These are phyloP conservation scores for Hyperoplus immaculatus DNA, from an alignment of 2,797 vertebrate species.

Conservation along the genomic window DNA sequence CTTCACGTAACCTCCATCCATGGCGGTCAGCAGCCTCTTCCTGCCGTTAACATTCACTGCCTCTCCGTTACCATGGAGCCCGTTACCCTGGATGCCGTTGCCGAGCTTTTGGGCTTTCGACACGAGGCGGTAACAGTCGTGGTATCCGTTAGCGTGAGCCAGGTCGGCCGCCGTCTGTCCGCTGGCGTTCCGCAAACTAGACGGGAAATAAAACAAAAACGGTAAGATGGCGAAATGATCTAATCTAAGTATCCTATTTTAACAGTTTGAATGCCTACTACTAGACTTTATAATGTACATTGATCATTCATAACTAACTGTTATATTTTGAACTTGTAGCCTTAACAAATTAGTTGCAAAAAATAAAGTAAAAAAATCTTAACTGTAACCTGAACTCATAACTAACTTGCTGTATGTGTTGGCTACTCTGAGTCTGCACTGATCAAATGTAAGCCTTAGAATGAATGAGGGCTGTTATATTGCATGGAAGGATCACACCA, in stretches of 20 bases:
- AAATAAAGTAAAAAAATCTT: neutral
- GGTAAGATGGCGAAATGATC: neutral
- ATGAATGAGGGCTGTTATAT: neutral
- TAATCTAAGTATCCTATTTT: too few species aligned
- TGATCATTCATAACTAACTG: too few species aligned
- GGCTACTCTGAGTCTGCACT: neutral
- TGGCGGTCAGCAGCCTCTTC: constrained; percentile 89
- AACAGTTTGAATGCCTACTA: too few species aligned
- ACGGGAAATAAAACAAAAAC: constrained; percentile 67
- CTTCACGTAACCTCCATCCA: constrained; percentile 86
- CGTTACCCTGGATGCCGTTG: constrained; percentile 77
- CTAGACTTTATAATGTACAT: too few species aligned
- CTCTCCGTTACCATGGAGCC: constrained; percentile 81
- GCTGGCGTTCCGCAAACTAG: constrained; percentile 94
- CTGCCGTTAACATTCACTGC: constrained; percentile 85
- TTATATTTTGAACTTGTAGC: too few species aligned
- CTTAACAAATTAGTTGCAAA: too few species aligned
- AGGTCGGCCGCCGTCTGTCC: constrained; percentile 97
- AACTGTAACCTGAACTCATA: constrained; percentile 6
- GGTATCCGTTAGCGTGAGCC: constrained; percentile 94
- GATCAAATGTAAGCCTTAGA: neutral
- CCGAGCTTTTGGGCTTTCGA: constrained; percentile 88
- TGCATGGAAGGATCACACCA: constrained; percentile 51
- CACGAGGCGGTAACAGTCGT: constrained; percentile 92
- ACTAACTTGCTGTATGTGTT: constrained; percentile 1